phyloP scores from a whole-genome alignment of 1,140 invertebrate species.

The Phymorhynchus buccinoides region DNA sequence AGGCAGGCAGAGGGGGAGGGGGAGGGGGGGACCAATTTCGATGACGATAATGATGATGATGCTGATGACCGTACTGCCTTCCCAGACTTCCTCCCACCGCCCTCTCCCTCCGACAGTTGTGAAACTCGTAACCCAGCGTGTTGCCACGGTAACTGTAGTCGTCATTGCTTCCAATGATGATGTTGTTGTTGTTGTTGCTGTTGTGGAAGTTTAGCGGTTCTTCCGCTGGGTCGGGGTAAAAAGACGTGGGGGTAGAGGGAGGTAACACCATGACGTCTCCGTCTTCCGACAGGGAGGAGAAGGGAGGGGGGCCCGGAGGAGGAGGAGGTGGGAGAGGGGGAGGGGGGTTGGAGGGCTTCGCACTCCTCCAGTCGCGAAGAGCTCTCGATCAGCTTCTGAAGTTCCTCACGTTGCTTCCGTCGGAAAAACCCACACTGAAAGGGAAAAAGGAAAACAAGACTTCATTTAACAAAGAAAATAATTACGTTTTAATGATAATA shows the following conservation, averaged over 20 bases:
- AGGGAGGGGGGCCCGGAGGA: conserved; percentile 11
- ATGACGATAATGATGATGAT: conserved; percentile 11
- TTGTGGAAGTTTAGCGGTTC: background rate
- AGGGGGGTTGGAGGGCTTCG: conserved; percentile 27
- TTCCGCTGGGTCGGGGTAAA: background rate
- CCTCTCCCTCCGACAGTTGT: background rate
- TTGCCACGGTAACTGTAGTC: background rate
- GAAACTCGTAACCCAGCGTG: background rate
- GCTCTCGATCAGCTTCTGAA: conserved; percentile 46
- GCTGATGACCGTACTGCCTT: background rate
- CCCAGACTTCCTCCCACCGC: conserved; percentile 2
- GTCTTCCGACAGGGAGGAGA: background rate
- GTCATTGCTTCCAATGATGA: background rate
- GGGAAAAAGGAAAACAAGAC: too few relatives aligned
- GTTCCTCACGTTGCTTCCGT: conserved; percentile 47
- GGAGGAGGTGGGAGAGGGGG: conserved; percentile 1
- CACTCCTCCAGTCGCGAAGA: conserved; percentile 36
- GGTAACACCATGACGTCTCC: conserved; percentile 46
- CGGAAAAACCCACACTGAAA: conserved; percentile 54
- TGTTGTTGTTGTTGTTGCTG: conserved; percentile 36
- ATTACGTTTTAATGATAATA: too few relatives aligned
- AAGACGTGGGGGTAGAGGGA: conserved; percentile 7
- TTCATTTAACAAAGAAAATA: too few relatives aligned
- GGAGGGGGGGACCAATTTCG: conserved; percentile 29
- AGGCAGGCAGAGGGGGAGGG: conserved; percentile 37